Evolutionary conservation across 2,888 invertebrate species (phyloP).

Genomic region (Papilio elwesi): DNA sequence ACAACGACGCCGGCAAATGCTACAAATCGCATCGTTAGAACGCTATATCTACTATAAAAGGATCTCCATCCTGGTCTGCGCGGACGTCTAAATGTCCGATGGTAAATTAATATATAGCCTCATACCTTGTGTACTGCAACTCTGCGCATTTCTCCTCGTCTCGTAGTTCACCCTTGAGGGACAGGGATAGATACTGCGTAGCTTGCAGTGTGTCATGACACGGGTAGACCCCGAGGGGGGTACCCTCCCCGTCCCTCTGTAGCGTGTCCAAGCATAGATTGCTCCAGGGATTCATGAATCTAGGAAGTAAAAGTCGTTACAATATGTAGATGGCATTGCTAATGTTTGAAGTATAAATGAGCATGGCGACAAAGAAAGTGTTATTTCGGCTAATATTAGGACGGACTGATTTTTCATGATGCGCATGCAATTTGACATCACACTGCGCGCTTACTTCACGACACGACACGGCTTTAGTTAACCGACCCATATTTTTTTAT

Average conservation of each 20-base stretch:
- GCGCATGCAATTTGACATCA: too few species aligned
- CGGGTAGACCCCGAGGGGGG: conserved; percentile 89
- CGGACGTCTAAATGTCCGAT: too few species aligned
- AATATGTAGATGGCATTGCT: too few species aligned
- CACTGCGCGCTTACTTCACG: too few species aligned
- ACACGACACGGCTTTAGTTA: too few species aligned
- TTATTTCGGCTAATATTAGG: conserved; percentile 63
- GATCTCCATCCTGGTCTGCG: too few species aligned
- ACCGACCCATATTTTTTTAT: too few species aligned
- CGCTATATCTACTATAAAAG: too few species aligned
- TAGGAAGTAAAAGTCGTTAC: conserved; percentile 40
- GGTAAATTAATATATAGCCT: not conserved
- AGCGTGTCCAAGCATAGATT: conserved; percentile 92
- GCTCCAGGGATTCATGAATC: conserved; percentile 81
- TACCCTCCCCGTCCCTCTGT: conserved; percentile 86
- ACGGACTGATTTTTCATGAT: too few species aligned
- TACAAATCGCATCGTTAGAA: too few species aligned
- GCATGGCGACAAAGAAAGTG: not conserved
- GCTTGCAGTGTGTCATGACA: conserved; percentile 87
- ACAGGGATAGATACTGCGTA: conserved; percentile 91
- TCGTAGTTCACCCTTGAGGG: conserved; percentile 87
- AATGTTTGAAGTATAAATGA: not conserved
- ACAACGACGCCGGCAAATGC: too few species aligned
- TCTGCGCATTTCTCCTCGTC: conserved; percentile 91
- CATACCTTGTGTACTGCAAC: conserved; percentile 69